A percentile compares a stretch with the other conserved stretches of the same genome.
phyloP scores from a whole-genome alignment of 2,797 vertebrate genomes.

The Austrolebias charrua region DNA sequence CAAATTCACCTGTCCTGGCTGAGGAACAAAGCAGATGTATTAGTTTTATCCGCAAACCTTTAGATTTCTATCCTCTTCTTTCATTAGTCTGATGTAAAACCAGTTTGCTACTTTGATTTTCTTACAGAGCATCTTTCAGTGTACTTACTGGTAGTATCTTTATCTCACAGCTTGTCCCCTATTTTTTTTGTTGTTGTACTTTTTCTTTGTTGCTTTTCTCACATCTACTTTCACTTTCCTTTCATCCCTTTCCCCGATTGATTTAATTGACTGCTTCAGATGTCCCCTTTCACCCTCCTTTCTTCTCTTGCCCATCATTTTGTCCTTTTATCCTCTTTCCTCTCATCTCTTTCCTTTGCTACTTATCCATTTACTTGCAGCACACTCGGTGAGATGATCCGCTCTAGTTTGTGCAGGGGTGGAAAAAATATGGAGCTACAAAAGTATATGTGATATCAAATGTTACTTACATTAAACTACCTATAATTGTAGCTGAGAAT shows the following conservation, averaged over 20 bases:
- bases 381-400: background rate
- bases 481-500: background rate
- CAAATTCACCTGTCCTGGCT: background rate
- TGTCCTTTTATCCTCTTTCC: constrained; percentile 31
- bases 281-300: constrained; percentile 6
- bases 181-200: background rate
- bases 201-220: background rate
- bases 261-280: constrained; percentile 25
- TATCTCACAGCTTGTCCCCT: background rate
- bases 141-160: background rate
- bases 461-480: background rate
- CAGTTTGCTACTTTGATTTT: constrained; percentile 23
- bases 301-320: constrained; percentile 19
- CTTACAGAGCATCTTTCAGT: constrained; percentile 19
- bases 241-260: constrained; percentile 35
- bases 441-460: background rate
- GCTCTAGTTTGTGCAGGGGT: background rate
- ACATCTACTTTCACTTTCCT: constrained; percentile 32
- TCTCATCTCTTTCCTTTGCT: constrained; percentile 24
- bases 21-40: background rate
- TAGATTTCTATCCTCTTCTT: background rate
- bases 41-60: background rate
- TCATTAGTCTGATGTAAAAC: background rate
- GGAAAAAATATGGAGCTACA: background rate
- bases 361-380: constrained; percentile 15